Evolutionary conservation across 1,140 invertebrate species (phyloP).

Genomic region (Lanistes nyassanus): DNA sequence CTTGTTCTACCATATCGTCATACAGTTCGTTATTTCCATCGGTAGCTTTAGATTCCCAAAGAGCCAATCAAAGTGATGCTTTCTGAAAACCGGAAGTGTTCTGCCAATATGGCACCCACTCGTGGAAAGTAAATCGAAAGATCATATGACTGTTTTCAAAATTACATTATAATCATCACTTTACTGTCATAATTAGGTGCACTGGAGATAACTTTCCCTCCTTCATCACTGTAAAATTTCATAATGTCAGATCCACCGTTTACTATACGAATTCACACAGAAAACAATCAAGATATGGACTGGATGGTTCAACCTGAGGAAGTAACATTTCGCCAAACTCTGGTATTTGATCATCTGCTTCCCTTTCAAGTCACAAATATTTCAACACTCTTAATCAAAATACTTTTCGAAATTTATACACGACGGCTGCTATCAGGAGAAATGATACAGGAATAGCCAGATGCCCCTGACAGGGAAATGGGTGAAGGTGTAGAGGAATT

Average conservation of each 20-base stretch:
- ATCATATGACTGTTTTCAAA: too few relatives aligned
- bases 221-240: constrained; percentile 5
- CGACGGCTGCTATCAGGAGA: not conserved
- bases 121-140: too few relatives aligned
- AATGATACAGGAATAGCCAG: not conserved
- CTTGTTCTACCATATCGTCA: too few relatives aligned
- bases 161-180: too few relatives aligned
- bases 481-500: too few relatives aligned
- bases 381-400: not conserved
- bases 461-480: not conserved
- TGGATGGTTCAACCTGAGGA: constrained; percentile 62
- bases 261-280: constrained; percentile 46
- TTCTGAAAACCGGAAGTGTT: too few relatives aligned
- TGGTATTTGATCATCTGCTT: constrained; percentile 38
- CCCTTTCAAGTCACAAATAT: not conserved
- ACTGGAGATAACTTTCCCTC: not conserved
- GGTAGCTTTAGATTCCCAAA: too few relatives aligned
- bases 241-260: constrained; percentile 45
- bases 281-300: constrained; percentile 58
- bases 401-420: not conserved
- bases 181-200: too few relatives aligned
- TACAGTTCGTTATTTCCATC: too few relatives aligned
- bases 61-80: too few relatives aligned
- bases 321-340: constrained; percentile 53
- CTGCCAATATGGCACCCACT: too few relatives aligned